Conservation (phyloP, 2,797 vertebrate species). For the Pyrocephalus nanus region DNA sequence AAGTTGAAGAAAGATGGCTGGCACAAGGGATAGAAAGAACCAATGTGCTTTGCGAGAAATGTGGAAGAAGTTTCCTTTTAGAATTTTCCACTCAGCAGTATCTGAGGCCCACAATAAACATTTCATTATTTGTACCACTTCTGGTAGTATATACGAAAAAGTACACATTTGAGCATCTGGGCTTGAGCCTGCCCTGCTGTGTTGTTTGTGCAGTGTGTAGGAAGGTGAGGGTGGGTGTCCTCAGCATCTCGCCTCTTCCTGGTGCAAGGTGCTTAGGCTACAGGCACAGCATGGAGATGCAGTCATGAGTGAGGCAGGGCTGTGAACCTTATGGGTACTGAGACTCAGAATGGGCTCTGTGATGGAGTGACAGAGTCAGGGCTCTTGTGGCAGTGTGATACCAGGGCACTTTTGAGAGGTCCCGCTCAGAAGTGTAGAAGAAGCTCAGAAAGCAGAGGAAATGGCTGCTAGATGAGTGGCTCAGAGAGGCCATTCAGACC, state of each 20-base stretch:
- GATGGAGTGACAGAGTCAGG: accelerated
- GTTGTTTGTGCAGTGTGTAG: not conserved
- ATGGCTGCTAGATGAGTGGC: not conserved
- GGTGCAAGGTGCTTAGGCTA: accelerated
- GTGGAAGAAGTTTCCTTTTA: not conserved
- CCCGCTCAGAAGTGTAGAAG: not conserved
- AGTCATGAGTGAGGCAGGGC: accelerated
- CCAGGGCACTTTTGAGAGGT: not conserved
- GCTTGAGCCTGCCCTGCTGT: not conserved
- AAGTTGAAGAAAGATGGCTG: not conserved
- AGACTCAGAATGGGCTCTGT: not conserved
- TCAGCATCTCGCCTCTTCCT: not conserved
- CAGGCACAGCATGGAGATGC: not conserved
- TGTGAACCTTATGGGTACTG: accelerated
- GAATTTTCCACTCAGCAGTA: not conserved
- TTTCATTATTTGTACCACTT: not conserved
- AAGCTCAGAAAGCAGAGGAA: not conserved
- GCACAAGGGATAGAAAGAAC: not conserved
- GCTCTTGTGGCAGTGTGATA: accelerated
- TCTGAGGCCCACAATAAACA: not conserved
- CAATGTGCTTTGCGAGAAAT: not conserved
- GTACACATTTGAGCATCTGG: not conserved
- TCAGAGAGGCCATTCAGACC: not conserved
- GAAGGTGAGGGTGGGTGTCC: not conserved
- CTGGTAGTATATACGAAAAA: not conserved